Evolutionary conservation across 2,888 invertebrate species (phyloP).

Genomic region (Onchidella celtica): DNA sequence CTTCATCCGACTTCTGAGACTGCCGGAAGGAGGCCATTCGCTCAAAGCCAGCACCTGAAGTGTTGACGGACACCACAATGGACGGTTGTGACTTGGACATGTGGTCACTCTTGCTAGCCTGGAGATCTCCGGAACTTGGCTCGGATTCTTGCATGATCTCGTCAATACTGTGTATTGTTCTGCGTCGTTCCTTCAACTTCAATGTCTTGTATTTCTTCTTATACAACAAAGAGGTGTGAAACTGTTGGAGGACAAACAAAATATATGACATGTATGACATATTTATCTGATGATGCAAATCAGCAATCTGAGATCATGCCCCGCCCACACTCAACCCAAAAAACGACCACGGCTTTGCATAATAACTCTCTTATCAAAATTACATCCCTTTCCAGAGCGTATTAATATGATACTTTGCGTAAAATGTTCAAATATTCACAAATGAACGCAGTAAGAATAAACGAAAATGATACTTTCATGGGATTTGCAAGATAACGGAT

Average conservation of each 20-base stretch:
- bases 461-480: too few species aligned
- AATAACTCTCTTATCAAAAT: too few species aligned
- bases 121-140: constrained; percentile 37
- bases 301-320: too few species aligned
- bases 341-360: too few species aligned
- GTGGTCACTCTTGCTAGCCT: constrained; percentile 39
- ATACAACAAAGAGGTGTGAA: constrained; percentile 51
- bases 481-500: too few species aligned
- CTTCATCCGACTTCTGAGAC: constrained; percentile 83
- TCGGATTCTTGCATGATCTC: constrained; percentile 54
- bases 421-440: too few species aligned
- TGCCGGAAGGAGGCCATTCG: constrained; percentile 92
- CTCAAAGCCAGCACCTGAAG: constrained; percentile 92
- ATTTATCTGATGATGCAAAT: too few species aligned
- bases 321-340: too few species aligned
- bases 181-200: constrained; percentile 61
- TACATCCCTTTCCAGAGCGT: too few species aligned
- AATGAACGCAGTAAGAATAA: too few species aligned
- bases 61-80: constrained; percentile 93
- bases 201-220: constrained; percentile 69
- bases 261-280: too few species aligned
- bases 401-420: too few species aligned
- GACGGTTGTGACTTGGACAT: constrained; percentile 83
- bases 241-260: not conserved
- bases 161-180: constrained; percentile 65